These are phyloP conservation scores for Sinopyrophorus schimmeli DNA, from an alignment of 2,888 invertebrate genomes.

Conservation along the genomic window DNA sequence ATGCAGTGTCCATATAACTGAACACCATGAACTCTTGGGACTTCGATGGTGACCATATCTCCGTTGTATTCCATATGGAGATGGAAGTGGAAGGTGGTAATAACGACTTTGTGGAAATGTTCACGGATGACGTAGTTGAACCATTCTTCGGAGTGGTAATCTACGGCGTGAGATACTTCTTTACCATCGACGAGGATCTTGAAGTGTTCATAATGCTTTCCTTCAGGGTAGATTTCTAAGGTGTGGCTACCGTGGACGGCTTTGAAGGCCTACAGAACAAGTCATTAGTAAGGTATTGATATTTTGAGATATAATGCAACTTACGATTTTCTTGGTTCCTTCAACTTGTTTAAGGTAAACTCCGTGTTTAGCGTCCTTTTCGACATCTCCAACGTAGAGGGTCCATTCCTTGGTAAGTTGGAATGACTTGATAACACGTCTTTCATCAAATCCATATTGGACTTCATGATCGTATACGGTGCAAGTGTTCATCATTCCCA, in stretches of 20 bases:
- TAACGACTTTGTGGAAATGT: slow-evolving; percentile 32
- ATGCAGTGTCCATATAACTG: slow-evolving; percentile 30
- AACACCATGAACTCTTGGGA: slow-evolving; percentile 32
- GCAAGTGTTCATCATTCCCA: slow-evolving; percentile 44
- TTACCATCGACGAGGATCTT: slow-evolving; percentile 39
- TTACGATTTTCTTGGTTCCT: slow-evolving; percentile 35
- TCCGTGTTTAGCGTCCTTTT: slow-evolving; percentile 41
- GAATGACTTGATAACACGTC: slow-evolving; percentile 35
- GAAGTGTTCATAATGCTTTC: slow-evolving; percentile 30
- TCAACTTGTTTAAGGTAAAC: slow-evolving; percentile 47
- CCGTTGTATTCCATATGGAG: slow-evolving; percentile 40
- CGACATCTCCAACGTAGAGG: slow-evolving; percentile 45
- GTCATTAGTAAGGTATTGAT: neutral
- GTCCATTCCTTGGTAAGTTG: slow-evolving; percentile 45
- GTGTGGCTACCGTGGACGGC: slow-evolving; percentile 35
- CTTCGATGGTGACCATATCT: slow-evolving; percentile 33
- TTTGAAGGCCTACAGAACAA: slow-evolving; percentile 41
- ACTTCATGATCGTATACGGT: slow-evolving; percentile 39
- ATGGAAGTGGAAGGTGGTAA: slow-evolving; percentile 36
- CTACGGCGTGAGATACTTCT: slow-evolving; percentile 28
- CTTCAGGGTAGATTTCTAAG: slow-evolving; percentile 41
- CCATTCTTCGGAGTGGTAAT: slow-evolving; percentile 37
- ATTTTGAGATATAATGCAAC: slow-evolving; percentile 6
- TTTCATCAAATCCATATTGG: slow-evolving; percentile 20
- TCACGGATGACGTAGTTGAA: slow-evolving; percentile 36